Percentiles rank a stretch among this genome's conserved stretches.
phyloP scores from a whole-genome alignment of 2,113 vertebrate species.

The Nycticryphes semicollaris region DNA sequence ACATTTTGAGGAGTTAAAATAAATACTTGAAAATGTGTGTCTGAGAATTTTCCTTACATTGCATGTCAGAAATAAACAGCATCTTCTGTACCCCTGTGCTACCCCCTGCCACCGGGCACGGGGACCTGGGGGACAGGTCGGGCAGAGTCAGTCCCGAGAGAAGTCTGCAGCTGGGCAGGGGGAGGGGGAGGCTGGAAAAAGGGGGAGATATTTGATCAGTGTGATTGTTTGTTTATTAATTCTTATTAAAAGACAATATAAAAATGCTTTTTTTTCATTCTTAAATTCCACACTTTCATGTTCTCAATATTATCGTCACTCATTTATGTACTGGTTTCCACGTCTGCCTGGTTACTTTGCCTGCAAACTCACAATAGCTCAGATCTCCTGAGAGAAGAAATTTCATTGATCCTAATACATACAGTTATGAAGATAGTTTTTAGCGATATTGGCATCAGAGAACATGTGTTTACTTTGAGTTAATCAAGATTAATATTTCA shows the following conservation, averaged over 20 bases:
- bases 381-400: neutral
- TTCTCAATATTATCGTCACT: neutral
- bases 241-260: neutral
- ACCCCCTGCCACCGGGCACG: too few species aligned
- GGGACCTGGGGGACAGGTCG: neutral
- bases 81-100: neutral
- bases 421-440: neutral
- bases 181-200: neutral
- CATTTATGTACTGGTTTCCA: neutral
- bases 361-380: neutral
- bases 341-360: neutral
- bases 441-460: neutral
- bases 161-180: neutral
- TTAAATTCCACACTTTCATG: neutral
- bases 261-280: neutral
- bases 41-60: neutral
- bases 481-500: constrained; percentile 11
- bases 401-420: neutral
- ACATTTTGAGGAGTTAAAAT: neutral
- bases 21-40: neutral
- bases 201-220: neutral
- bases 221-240: neutral
- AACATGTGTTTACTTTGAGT: constrained; percentile 17
- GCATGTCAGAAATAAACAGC: neutral
- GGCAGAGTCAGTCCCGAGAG: neutral